Evolutionary conservation across 2,797 vertebrate genomes (phyloP).

Genomic region (Phalloptychus januarius): DNA sequence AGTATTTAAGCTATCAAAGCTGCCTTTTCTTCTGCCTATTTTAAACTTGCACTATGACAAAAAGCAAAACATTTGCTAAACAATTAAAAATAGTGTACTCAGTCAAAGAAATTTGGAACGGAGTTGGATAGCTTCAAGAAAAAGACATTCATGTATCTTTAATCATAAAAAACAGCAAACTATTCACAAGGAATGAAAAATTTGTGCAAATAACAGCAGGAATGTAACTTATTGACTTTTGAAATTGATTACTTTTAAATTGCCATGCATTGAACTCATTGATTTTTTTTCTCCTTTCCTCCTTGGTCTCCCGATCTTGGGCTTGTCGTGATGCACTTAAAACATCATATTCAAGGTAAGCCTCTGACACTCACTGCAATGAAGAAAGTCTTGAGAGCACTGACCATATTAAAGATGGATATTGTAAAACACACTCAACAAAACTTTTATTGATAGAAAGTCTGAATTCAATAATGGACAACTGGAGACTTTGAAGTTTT

Average conservation of each 20-base stretch:
- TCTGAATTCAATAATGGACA: background rate
- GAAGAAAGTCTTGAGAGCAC: background rate
- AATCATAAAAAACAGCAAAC: background rate
- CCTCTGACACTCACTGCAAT: conserved; percentile 10
- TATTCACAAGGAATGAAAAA: background rate
- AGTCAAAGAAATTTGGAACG: background rate
- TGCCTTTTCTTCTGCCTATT: background rate
- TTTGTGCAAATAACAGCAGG: background rate
- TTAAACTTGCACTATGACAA: background rate
- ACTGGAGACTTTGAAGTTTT: background rate
- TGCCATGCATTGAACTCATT: conserved; percentile 39
- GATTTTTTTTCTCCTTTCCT: conserved; percentile 45
- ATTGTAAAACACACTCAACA: background rate
- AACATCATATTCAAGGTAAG: conserved; percentile 66
- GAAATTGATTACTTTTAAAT: conserved; percentile 44
- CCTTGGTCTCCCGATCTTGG: conserved; percentile 21
- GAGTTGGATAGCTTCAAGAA: background rate
- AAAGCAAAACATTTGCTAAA: background rate
- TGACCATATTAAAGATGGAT: background rate
- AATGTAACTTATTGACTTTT: conserved; percentile 19
- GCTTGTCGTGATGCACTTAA: conserved; percentile 32
- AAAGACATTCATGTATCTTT: background rate
- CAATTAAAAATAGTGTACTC: background rate
- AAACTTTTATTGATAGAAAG: background rate
- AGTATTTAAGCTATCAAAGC: background rate